phyloP scores from a whole-genome alignment of 2,797 vertebrate species.

The Acanthis flammea region DNA sequence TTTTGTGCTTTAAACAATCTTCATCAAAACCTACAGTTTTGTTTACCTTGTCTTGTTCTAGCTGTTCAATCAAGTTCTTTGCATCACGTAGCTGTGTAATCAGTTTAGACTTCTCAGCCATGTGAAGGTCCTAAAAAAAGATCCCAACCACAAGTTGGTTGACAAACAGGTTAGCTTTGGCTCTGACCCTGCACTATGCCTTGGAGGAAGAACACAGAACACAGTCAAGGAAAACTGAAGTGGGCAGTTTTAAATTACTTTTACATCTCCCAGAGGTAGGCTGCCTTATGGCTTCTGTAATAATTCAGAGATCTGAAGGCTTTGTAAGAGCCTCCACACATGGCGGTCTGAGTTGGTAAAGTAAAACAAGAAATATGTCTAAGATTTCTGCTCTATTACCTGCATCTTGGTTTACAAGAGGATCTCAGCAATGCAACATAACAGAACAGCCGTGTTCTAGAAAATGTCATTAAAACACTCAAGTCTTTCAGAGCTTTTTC shows the following conservation, averaged over 20 bases:
- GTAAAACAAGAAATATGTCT: not conserved
- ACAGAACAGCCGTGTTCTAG: not conserved
- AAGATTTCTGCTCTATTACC: not conserved
- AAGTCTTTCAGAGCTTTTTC: not conserved
- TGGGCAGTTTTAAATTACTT: not conserved
- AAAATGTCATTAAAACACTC: not conserved
- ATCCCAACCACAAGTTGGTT: not conserved
- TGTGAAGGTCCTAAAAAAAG: constrained; percentile 87
- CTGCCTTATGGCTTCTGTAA: not conserved
- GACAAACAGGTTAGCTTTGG: not conserved
- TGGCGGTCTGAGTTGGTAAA: not conserved
- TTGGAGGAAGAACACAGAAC: not conserved
- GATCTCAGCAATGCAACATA: not conserved
- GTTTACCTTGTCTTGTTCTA: constrained; percentile 98
- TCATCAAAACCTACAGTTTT: not conserved
- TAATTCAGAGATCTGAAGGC: not conserved
- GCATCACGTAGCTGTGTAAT: constrained; percentile 95
- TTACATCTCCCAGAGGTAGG: not conserved
- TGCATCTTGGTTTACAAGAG: not conserved
- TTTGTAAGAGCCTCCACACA: not conserved
- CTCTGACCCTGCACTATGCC: not conserved
- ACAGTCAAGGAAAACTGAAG: not conserved
- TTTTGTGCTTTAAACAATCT: not conserved
- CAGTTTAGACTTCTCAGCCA: constrained; percentile 93
- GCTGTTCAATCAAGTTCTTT: constrained; percentile 95